These are phyloP conservation scores for Scalopus aquaticus DNA, from an alignment of 2,113 vertebrate genomes.

Conservation along the genomic window DNA sequence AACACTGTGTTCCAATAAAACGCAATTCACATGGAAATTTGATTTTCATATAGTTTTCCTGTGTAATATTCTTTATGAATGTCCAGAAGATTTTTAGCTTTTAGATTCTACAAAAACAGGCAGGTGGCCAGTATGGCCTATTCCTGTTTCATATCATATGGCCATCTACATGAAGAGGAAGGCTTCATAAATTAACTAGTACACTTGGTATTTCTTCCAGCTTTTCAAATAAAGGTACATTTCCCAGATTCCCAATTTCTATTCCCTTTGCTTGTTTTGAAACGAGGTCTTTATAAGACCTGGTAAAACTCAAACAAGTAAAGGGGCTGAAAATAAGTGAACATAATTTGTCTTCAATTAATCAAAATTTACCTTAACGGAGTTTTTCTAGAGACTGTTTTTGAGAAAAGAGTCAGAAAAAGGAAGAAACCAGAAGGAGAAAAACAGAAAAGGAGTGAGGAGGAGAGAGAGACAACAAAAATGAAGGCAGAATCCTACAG, in stretches of 20 bases:
- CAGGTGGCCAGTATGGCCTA: not conserved
- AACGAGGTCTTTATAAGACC: not conserved
- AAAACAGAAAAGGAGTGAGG: not conserved
- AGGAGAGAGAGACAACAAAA: not conserved
- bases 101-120: not conserved
- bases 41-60: not conserved
- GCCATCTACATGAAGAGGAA: not conserved
- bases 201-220: not conserved
- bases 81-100: not conserved
- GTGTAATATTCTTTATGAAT: not conserved
- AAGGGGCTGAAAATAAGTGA: not conserved
- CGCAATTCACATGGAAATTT: not conserved
- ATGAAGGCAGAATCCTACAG: not conserved
- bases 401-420: not conserved
- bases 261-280: constrained; percentile 1
- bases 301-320: not conserved
- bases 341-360: not conserved
- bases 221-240: not conserved
- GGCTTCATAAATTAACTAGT: not conserved
- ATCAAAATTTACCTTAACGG: not conserved
- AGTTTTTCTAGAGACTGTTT: constrained; percentile 21
- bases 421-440: not conserved
- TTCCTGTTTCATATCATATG: not conserved
- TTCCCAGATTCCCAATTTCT: not conserved
- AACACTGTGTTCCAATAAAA: not conserved